These are phyloP conservation scores for Caenorhabditis virilis DNA, from an alignment of 2,888 invertebrate species.

Conservation along the genomic window DNA sequence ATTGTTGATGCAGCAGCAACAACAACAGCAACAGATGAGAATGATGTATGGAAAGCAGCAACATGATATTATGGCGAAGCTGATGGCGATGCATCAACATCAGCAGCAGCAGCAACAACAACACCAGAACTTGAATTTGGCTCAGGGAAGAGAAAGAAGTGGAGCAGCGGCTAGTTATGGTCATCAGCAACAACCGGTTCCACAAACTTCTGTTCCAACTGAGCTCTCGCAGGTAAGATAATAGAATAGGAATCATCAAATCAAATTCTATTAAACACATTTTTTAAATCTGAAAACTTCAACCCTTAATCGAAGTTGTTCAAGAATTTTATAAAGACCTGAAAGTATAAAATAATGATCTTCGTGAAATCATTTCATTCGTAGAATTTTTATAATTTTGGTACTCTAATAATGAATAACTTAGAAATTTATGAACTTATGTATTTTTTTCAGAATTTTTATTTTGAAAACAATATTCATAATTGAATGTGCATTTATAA, in stretches of 20 bases:
- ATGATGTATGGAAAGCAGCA: slow-evolving; percentile 37
- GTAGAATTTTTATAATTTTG: too few relatives aligned
- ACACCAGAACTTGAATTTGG: slow-evolving; percentile 4
- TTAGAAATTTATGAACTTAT: too few relatives aligned
- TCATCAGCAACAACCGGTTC: slow-evolving; percentile 7
- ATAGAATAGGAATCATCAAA: background rate
- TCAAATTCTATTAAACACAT: too few relatives aligned
- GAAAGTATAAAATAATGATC: too few relatives aligned
- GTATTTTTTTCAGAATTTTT: too few relatives aligned
- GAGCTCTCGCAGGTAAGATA: slow-evolving; percentile 24
- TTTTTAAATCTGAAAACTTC: too few relatives aligned
- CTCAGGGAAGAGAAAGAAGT: background rate
- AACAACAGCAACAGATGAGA: slow-evolving; percentile 12
- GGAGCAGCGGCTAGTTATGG: slow-evolving; percentile 1
- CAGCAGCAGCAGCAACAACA: slow-evolving; percentile 33
- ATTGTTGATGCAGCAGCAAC: slow-evolving; percentile 23
- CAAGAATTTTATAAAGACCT: too few relatives aligned
- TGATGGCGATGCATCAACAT: slow-evolving; percentile 22
- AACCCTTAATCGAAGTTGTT: too few relatives aligned
- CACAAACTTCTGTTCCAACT: slow-evolving; percentile 8
- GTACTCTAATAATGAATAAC: too few relatives aligned
- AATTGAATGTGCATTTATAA: too few relatives aligned
- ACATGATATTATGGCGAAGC: slow-evolving; percentile 27
- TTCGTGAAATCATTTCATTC: too few relatives aligned
- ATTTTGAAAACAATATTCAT: too few relatives aligned